These are phyloP conservation scores for Chloroceryle amazona DNA, from an alignment of 2,797 vertebrate genomes.

Conservation along the genomic window DNA sequence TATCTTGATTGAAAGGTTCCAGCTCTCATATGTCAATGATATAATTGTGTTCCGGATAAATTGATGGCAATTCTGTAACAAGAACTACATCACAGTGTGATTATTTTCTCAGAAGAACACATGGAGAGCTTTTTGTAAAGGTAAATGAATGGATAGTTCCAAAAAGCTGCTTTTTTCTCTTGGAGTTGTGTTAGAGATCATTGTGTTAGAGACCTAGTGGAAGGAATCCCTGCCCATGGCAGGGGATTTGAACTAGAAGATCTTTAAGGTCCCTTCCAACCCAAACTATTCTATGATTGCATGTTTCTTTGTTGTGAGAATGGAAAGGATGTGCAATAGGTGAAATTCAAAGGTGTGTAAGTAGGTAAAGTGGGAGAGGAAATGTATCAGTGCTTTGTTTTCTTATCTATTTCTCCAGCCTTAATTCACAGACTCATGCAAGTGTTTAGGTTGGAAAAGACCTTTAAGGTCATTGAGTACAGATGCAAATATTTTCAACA, in stretches of 20 bases:
- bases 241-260: too few relatives aligned
- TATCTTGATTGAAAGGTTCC: background rate
- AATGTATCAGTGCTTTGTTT: background rate
- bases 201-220: too few relatives aligned
- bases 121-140: background rate
- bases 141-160: background rate
- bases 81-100: background rate
- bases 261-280: too few relatives aligned
- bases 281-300: background rate
- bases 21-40: background rate
- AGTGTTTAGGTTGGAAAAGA: background rate
- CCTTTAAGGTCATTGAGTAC: background rate
- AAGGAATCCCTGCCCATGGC: too few relatives aligned
- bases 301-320: background rate
- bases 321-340: background rate
- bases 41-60: background rate
- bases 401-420: background rate
- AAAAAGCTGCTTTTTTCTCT: background rate
- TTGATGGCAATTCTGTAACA: background rate
- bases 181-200: background rate
- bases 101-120: background rate
- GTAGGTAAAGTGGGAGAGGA: background rate
- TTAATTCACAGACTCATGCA: background rate
- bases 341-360: background rate
- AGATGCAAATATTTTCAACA: background rate